phyloP scores from a whole-genome alignment of 2,113 vertebrate species.

The Rhodinocichla rosea region DNA sequence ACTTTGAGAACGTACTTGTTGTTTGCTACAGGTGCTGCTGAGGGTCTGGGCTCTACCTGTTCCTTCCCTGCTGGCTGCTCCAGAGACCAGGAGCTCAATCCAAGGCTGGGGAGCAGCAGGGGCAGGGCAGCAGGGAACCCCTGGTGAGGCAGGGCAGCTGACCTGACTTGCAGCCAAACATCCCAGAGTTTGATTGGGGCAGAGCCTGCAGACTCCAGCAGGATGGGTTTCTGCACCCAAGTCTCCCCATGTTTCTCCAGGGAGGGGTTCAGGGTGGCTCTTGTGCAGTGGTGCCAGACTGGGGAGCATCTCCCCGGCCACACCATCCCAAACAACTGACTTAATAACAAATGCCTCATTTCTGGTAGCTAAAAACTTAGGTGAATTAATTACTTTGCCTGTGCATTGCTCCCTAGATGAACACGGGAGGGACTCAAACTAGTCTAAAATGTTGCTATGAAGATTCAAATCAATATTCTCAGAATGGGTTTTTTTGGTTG shows the following conservation, averaged over 20 bases:
- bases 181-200: neutral
- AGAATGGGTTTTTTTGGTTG: neutral
- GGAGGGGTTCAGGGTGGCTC: neutral
- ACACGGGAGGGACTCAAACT: neutral
- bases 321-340: neutral
- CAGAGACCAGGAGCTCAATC: neutral
- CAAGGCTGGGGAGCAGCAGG: neutral
- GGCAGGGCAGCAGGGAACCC: neutral
- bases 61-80: neutral
- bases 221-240: neutral
- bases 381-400: neutral
- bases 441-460: neutral
- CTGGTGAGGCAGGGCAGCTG: neutral
- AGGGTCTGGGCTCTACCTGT: neutral
- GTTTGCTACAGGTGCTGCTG: neutral
- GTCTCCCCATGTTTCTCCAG: accelerated
- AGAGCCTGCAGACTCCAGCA: neutral
- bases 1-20: neutral
- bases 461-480: neutral
- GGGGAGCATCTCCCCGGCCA: neutral
- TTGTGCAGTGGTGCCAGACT: accelerated
- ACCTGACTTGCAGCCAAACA: neutral
- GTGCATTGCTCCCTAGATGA: neutral
- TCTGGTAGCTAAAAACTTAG: neutral
- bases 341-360: neutral